Base-by-base conservation (phyloP, 2,113 vertebrate species). In the Agapornis roseicollis region DNA sequence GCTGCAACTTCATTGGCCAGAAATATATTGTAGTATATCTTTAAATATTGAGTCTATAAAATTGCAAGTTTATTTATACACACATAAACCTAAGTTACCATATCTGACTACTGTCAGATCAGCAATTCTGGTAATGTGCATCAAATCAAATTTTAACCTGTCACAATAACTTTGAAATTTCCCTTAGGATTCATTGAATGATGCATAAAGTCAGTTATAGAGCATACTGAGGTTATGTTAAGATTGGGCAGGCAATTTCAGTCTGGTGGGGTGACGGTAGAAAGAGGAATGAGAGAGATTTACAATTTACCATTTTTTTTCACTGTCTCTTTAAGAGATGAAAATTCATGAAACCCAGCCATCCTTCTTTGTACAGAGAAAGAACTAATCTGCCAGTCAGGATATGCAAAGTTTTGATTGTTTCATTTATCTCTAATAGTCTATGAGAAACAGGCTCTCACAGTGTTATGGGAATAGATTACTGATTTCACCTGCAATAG, bases 131-230 rank as follows among this genome's bases (percentile, higher is more conserved):
- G 29, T 66, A 84, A 37, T 35, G 23, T 10, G 4, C 42, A 79
- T 89, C 39, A 79, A 89, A 91, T 92, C 7, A 60, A 25, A 78
- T 80, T 84, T 84, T 71, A 78, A 78, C 39, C 64, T 17, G 6
- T 39, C 31, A 28, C 33, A 71, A 42, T 70, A 50, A 58, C 76
- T 92, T 80, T 31, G 73, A 87, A 71, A 74, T 86, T 94, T 89
- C 80, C 56, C 55, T 55, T n/a, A 46, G 73, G 73, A 81, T 65
- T 81, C 77, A 72, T 44, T 81, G 80, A 69, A 65, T 64, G 56
- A 66, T 82, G 66, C 71, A 56, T 89, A 76, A 86, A 90, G 91
- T 90, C 77, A 71, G 47, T 68, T 94, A 65, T 55, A 81, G 60
- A 90, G 28, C 7, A 29, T 39, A 55, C 9, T 74, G 64, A 81